Conservation (phyloP, 2,888 invertebrate species). For the Calameuta pallipes region DNA sequence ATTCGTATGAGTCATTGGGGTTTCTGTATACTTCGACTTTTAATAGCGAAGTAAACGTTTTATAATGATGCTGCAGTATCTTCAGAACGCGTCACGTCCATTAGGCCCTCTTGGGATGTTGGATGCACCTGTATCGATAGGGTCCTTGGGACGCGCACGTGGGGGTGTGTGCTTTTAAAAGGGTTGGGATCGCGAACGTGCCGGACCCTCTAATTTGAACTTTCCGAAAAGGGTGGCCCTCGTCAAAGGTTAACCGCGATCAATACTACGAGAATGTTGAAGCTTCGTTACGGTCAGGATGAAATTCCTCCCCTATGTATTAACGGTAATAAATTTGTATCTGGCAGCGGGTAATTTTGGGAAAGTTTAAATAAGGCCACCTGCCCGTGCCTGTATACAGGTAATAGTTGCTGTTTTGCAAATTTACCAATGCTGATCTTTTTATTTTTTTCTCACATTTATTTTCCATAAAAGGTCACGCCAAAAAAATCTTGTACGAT, state of each 20-base stretch:
- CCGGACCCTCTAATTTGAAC: slow-evolving; percentile 50
- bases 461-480: neutral
- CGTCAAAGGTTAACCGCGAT: neutral
- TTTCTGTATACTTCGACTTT: slow-evolving; percentile 42
- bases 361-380: neutral
- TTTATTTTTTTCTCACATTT: neutral
- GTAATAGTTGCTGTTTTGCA: neutral
- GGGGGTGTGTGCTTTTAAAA: slow-evolving; percentile 43
- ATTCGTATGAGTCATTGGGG: neutral
- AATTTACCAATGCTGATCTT: neutral
- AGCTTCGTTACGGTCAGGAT: neutral
- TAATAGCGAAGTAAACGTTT: slow-evolving; percentile 50
- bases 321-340: neutral
- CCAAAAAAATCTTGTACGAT: neutral
- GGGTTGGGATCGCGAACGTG: slow-evolving; percentile 38
- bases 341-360: neutral
- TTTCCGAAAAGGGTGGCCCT: slow-evolving; percentile 35
- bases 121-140: slow-evolving; percentile 43
- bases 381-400: neutral
- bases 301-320: neutral
- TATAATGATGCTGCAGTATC: slow-evolving; percentile 53
- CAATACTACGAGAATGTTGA: neutral
- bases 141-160: slow-evolving; percentile 21
- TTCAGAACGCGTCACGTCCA: slow-evolving; percentile 48
- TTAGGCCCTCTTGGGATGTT: slow-evolving; percentile 33